Evolutionary conservation across 2,888 invertebrate genomes (phyloP).

Genomic region (Phaedon cochleariae): DNA sequence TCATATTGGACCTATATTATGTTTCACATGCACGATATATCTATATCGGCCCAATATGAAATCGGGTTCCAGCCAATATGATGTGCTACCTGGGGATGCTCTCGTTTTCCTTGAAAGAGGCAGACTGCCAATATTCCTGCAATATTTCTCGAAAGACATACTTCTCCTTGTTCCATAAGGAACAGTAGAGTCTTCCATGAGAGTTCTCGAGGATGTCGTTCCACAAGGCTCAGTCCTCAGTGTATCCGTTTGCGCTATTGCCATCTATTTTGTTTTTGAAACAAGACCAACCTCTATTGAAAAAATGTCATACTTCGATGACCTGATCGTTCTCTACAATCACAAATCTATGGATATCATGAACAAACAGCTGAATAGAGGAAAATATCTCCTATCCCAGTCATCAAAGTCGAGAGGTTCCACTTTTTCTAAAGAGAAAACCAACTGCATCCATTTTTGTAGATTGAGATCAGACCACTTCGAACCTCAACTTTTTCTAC

Average conservation of each 20-base stretch:
- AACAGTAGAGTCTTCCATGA: no score
- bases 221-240: neutral
- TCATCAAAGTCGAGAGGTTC: neutral
- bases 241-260: neutral
- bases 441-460: neutral
- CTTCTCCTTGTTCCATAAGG: no score
- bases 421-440: neutral
- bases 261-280: neutral
- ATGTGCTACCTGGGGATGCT: no score
- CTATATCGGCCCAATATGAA: no score
- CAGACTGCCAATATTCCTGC: no score
- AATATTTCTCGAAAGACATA: no score
- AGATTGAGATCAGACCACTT: neutral
- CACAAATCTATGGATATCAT: no score
- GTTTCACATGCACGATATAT: no score
- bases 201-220: no score
- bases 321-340: neutral
- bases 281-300: neutral
- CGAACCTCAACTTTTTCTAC: neutral
- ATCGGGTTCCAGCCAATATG: no score
- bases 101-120: no score
- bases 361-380: neutral
- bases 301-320: neutral
- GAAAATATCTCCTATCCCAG: neutral
- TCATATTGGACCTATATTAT: no score